phyloP scores from a whole-genome alignment of 2,888 invertebrate genomes.

The Gortyna flavago region DNA sequence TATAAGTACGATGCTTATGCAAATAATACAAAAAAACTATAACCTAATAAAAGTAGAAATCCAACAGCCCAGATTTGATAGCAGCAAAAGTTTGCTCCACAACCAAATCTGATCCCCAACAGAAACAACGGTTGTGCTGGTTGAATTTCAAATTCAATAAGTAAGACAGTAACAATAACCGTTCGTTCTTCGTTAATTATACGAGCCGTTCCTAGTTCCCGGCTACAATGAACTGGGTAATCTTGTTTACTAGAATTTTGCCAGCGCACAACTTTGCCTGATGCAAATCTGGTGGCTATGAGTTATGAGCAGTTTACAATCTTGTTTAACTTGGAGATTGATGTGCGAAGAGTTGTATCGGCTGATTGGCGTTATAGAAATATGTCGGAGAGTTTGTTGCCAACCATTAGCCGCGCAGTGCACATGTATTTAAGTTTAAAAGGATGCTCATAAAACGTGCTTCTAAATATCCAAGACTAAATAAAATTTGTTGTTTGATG shows the following conservation, averaged over 20 bases:
- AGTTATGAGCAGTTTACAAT: constrained; percentile 45
- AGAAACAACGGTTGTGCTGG: constrained; percentile 30
- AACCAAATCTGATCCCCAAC: constrained; percentile 30
- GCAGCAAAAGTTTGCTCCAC: constrained; percentile 3
- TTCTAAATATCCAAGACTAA: neutral
- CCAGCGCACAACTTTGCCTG: constrained; percentile 71
- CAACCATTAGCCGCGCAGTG: neutral
- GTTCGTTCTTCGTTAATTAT: constrained; percentile 76
- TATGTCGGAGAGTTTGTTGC: neutral
- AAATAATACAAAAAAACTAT: neutral
- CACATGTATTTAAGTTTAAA: neutral
- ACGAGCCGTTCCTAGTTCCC: constrained; percentile 69
- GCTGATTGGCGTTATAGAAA: constrained; percentile 7
- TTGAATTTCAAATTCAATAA: constrained; percentile 71
- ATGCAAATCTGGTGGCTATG: constrained; percentile 71
- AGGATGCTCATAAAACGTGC: neutral
- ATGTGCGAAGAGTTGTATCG: constrained; percentile 12
- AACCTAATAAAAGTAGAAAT: neutral
- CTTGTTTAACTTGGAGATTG: constrained; percentile 48
- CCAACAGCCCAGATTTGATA: neutral
- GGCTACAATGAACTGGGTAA: constrained; percentile 76
- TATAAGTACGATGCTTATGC: neutral
- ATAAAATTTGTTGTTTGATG: neutral
- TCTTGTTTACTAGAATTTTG: constrained; percentile 79
- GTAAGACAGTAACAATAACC: constrained; percentile 67